Evolutionary conservation across 2,797 vertebrate genomes (phyloP), one percentile per base, ranked within the genome.

Genomic region (Cirrhinus molitorella): DNA sequence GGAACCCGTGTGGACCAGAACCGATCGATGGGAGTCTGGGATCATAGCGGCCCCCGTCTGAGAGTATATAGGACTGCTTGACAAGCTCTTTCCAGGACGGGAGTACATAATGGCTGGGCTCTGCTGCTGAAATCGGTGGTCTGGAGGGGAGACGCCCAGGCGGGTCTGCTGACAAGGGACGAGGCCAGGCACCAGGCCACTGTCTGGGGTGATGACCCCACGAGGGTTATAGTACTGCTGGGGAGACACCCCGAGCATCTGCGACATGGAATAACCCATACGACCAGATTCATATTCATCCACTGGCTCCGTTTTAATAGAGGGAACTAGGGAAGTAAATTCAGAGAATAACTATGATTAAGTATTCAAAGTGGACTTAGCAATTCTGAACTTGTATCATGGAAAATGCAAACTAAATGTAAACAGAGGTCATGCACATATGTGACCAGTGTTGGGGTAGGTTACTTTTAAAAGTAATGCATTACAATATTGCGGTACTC

Each of bases 231-330:
- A 99, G 93, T 97, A 99, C 40, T 96, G 93, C 87, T 97, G 97
- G 80, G 96, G 93, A 57, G 96, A 93, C 86, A 96, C 88, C 85
- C 97, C 96, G 89, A 98, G 90, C 87, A 96, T 96, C 90, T 96
- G 95, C 53, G 97, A 95, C 86, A 96, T 89, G 61, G 95, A 91
- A 49, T 92, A 97, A 91, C 95, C 95, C 94, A 98, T 95, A 93
- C 96, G 92, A 86, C 95, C 91, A 12, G 95, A 93, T 90, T 98
- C 97, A 31, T 97, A 99, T 88, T 99, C 98, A 83, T 99, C 98
- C 37, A 95, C 86, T 61, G 98, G 98, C 91, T 99, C 98, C 0
- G 97, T 97, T 95, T 99, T 99, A 91, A 99, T 99, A 91, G 97
- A 96, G 19, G 98, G 96, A 91, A 97, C 98, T 99, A 94, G 92